phyloP scores from a whole-genome alignment of 2,113 vertebrate genomes.

The Myiagra hebetior region DNA sequence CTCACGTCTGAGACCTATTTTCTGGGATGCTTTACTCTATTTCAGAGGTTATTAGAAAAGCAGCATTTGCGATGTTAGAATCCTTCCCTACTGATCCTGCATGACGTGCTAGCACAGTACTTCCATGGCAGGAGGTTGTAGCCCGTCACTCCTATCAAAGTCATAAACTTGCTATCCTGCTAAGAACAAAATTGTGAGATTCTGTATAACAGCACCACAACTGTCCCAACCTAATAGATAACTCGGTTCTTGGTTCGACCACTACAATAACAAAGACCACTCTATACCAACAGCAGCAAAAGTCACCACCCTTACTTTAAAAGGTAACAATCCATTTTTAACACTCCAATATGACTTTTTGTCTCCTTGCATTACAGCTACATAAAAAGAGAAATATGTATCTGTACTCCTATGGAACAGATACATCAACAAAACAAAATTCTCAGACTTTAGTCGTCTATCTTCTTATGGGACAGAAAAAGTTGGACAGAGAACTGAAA shows the following conservation, averaged over 20 bases:
- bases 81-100: not conserved
- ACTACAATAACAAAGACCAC: not conserved
- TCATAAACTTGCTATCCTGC: not conserved
- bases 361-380: not conserved
- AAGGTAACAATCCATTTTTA: not conserved
- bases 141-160: not conserved
- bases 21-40: not conserved
- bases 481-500: not conserved
- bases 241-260: not conserved
- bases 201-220: not conserved
- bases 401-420: not conserved
- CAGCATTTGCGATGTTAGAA: not conserved
- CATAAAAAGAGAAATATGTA: not conserved
- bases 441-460: not conserved
- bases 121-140: not conserved
- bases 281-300: not conserved
- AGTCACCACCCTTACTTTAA: not conserved
- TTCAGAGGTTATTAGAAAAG: not conserved
- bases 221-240: not conserved
- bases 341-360: not conserved
- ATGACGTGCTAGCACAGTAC: not conserved
- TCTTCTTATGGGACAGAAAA: not conserved
- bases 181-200: not conserved
- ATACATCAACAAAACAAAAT: not conserved
- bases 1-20: not conserved